These are phyloP conservation scores for Motacilla tschutschensis DNA, from an alignment of 2,113 vertebrate genomes.

Conservation along the genomic window DNA sequence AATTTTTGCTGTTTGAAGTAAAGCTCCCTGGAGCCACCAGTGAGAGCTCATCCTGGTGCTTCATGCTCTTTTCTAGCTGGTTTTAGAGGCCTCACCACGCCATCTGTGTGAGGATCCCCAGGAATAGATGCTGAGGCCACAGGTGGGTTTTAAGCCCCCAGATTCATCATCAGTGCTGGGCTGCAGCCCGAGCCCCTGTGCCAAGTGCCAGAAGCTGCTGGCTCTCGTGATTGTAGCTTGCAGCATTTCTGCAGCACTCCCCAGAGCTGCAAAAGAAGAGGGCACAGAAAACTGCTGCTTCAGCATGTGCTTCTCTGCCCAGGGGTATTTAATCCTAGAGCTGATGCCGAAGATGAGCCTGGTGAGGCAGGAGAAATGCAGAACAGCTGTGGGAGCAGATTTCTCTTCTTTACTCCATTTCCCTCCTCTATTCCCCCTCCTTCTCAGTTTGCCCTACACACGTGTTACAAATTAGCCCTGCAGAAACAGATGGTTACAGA, in stretches of 20 bases:
- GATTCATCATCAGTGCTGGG: neutral
- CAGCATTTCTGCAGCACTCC: neutral
- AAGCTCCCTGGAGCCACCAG: neutral
- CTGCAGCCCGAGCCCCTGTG: neutral
- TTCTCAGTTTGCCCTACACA: neutral
- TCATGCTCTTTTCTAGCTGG: neutral
- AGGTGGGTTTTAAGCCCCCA: neutral
- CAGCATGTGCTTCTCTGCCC: neutral
- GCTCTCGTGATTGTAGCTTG: neutral
- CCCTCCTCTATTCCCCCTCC: neutral
- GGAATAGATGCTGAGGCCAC: neutral
- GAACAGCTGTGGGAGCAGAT: neutral
- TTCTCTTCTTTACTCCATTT: neutral
- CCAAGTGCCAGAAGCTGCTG: fast-evolving
- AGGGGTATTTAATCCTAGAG: neutral
- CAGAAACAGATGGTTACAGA: conserved; percentile 15
- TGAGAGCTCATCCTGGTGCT: neutral
- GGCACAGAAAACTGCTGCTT: neutral
- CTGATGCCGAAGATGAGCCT: neutral
- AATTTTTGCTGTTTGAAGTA: neutral
- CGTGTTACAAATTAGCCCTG: neutral
- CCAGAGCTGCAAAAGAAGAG: neutral
- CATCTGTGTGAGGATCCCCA: neutral
- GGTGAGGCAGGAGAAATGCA: neutral
- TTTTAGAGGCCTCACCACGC: neutral